A percentile compares a stretch with the other conserved stretches of the same genome.
Evolutionary conservation across 1,140 invertebrate genomes (phyloP).

Genomic region (Scaptodrosophila lebanonensis): DNA sequence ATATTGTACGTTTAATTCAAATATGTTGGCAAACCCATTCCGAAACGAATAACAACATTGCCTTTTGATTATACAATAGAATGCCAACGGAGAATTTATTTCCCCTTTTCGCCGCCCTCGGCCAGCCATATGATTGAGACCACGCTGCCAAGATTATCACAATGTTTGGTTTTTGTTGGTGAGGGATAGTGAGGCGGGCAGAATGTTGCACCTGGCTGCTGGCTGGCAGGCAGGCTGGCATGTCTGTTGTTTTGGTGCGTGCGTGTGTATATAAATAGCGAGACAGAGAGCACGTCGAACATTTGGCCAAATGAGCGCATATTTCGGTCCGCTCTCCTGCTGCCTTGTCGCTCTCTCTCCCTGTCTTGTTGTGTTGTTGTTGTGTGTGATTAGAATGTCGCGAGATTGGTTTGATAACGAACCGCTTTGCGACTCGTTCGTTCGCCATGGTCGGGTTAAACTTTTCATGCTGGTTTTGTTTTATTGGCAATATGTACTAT

Average conservation of each 20-base stretch:
- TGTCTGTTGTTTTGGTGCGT: not conserved
- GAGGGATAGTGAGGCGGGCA: not conserved
- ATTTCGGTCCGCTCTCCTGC: not conserved
- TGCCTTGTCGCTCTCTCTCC: not conserved
- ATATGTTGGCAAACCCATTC: no score
- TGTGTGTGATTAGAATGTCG: no score
- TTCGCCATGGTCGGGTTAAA: no score
- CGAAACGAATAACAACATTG: slow-evolving; percentile 30
- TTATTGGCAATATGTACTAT: no score
- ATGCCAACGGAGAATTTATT: slow-evolving; percentile 12
- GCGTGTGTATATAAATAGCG: slow-evolving; percentile 21
- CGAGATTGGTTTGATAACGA: no score
- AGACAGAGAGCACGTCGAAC: no score
- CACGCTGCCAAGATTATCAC: slow-evolving; percentile 68
- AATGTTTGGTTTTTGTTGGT: slow-evolving; percentile 19
- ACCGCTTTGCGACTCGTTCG: no score
- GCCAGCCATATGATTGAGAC: slow-evolving; percentile 60
- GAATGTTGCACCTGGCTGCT: slow-evolving; percentile 22
- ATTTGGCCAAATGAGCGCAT: no score
- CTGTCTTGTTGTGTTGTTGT: no score
- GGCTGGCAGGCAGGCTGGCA: not conserved
- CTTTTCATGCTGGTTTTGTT: no score
- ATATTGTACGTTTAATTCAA: no score
- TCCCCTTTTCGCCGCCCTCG: no score
- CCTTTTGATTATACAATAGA: slow-evolving; percentile 40